These are phyloP conservation scores for Gymnothorax javanicus DNA, from an alignment of 2,797 vertebrate species.

Conservation along the genomic window DNA sequence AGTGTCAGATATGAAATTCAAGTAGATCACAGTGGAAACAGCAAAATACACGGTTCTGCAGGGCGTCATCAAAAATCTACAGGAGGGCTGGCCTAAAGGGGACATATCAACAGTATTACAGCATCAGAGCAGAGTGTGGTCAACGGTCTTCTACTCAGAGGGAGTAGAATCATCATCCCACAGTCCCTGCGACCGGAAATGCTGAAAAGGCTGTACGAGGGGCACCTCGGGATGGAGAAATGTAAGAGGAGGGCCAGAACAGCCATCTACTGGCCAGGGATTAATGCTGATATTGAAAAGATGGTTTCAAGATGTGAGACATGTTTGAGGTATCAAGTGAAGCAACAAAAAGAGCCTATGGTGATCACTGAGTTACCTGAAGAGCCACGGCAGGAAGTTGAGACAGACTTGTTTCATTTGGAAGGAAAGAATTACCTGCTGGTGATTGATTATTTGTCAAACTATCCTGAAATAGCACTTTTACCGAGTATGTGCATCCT, in stretches of 20 bases:
- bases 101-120: neutral
- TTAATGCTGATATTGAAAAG: conserved; percentile 35
- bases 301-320: too few relatives aligned
- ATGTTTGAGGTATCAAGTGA: too few relatives aligned
- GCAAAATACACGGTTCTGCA: conserved; percentile 30
- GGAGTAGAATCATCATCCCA: conserved; percentile 19
- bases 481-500: neutral
- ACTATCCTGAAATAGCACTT: neutral
- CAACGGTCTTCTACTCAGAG: neutral
- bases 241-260: conserved; percentile 37
- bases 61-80: too few relatives aligned
- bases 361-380: too few relatives aligned
- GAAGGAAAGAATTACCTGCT: too few relatives aligned
- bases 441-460: neutral
- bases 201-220: conserved; percentile 26
- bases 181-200: conserved; percentile 13
- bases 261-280: conserved; percentile 34
- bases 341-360: too few relatives aligned
- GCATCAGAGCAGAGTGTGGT: neutral
- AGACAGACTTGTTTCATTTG: too few relatives aligned
- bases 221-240: conserved; percentile 39
- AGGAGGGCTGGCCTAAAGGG: neutral
- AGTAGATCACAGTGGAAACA: conserved; percentile 10
- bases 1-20: neutral
- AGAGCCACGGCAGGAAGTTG: too few relatives aligned